Conservation (phyloP, 2,797 vertebrate genomes). For the Spinus olivaceus region DNA sequence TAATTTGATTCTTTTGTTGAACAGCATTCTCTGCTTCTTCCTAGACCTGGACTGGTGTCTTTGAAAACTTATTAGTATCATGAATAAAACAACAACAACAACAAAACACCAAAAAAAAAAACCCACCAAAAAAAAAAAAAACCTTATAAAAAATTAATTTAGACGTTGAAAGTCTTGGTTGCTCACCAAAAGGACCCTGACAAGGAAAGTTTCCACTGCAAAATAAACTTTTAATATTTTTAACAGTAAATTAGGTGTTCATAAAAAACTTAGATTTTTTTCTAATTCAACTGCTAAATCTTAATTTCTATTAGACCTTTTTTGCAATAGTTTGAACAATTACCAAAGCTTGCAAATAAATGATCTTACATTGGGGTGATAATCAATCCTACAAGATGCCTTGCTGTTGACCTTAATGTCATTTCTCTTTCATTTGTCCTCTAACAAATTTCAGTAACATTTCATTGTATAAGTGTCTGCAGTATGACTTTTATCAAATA, state of each 20-base stretch:
- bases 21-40: not conserved
- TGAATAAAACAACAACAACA: not conserved
- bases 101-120: not conserved
- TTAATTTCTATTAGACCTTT: not conserved
- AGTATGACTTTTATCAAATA: constrained; percentile 3
- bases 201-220: not conserved
- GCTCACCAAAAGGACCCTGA: not conserved
- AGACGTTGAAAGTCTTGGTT: not conserved
- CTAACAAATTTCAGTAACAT: not conserved
- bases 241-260: not conserved
- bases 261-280: not conserved
- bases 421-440: constrained; percentile 36
- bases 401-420: not conserved
- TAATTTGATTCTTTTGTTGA: not conserved
- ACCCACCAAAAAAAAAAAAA: no score
- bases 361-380: not conserved
- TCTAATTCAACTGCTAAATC: not conserved
- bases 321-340: not conserved
- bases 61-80: not conserved
- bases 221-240: not conserved
- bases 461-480: not conserved
- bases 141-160: not conserved
- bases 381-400: not conserved
- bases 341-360: constrained; percentile 29
- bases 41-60: not conserved